Base-by-base conservation (phyloP, 1,140 invertebrate species). In the Spodoptera litura region DNA sequence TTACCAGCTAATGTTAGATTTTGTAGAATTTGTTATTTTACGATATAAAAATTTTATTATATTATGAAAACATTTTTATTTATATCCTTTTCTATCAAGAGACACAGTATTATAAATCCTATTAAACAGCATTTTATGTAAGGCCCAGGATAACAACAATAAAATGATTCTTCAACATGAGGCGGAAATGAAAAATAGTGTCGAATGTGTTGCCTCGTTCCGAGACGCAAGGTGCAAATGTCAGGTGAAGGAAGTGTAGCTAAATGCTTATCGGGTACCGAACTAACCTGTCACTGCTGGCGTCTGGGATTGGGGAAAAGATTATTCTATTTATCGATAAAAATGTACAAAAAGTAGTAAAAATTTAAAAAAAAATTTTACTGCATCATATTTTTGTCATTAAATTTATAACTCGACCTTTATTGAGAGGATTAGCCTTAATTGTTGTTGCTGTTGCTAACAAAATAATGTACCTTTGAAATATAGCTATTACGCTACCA, bases 241-340 rank as follows among this genome's bases (percentile, higher is more conserved):
- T 66, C 62, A 49, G 38, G 62, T 66, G 62, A 66, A 35, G 58
- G 58, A 61, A 66, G 62, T 66, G 62, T 66, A 10, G 62, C 62
- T 66, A 66, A 66, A 66, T 66, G 62, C 38, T 66, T 66, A 66
- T 66, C 62, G 62, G 11, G 62, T 1, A 4, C 35, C 13, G 35
- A 66, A 44, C 35, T 44, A 64, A 66, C 62, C 62, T 66, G 62
- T 66, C 62, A 66, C 8, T 66, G 62, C 62, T 49, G 62, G 38
- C 38, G 62, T 66, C 49, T 38, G 38, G n/a, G 15, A 66, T 66
- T 49, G 38, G 8, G 15, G 49, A 9, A 64, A 56, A 6, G 12
- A 56, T 20, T 56, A 44, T 10, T 44, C 8, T 44, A 44, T 44
- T 44, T 44, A 44, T 44, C 38, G 6, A 8, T 10, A 44, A 44